These are phyloP conservation scores for Nyctalus aviator DNA, from an alignment of 2,797 vertebrate species.

Conservation along the genomic window DNA sequence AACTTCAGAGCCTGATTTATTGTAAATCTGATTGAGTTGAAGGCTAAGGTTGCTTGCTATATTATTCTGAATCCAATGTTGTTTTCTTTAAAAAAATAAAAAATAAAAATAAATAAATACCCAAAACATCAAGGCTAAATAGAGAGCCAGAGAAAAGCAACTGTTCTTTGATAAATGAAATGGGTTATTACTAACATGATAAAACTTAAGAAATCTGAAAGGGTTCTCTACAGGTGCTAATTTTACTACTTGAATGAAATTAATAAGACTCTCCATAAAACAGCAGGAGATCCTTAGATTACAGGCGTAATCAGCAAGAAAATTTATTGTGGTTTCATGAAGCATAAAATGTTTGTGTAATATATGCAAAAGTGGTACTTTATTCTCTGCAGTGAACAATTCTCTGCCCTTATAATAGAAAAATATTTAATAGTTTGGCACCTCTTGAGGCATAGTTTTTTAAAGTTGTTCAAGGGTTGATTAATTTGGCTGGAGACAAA, in stretches of 20 bases:
- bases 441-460: constrained; percentile 88
- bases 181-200: constrained; percentile 82
- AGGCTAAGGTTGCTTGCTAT: not conserved
- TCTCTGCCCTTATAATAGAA: constrained; percentile 88
- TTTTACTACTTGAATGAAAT: constrained; percentile 91
- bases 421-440: constrained; percentile 91
- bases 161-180: constrained; percentile 78
- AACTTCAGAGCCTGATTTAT: not conserved
- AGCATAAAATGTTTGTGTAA: constrained; percentile 91
- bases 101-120: not conserved
- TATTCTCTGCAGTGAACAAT: constrained; percentile 91
- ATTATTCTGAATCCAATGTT: not conserved
- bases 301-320: constrained; percentile 90
- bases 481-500: constrained; percentile 86
- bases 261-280: constrained; percentile 90
- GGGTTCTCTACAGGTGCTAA: constrained; percentile 90
- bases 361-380: constrained; percentile 92
- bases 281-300: constrained; percentile 90
- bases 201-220: constrained; percentile 88
- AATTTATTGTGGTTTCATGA: constrained; percentile 89
- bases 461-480: constrained; percentile 87
- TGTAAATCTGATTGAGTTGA: not conserved
- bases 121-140: not conserved
- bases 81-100: not conserved
- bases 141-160: constrained; percentile 77